Evolutionary conservation across 2,113 vertebrate genomes (phyloP).

Genomic region (Ancistrus triradiatus): DNA sequence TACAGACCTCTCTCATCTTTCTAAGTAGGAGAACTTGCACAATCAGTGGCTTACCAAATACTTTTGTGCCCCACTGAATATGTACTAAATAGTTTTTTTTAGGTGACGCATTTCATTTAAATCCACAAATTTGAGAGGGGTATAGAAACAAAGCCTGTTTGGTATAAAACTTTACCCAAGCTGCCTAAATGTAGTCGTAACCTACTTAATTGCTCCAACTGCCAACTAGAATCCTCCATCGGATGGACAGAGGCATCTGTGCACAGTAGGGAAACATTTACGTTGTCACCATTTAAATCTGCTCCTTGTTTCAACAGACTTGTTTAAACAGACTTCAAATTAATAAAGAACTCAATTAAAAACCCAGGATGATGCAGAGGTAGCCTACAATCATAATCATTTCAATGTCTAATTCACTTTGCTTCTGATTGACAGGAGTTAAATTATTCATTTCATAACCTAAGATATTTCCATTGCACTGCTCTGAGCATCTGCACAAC

Average conservation of each 20-base stretch:
- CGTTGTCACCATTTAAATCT: slow-evolving; percentile 22
- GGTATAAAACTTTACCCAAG: background rate
- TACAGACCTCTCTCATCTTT: too few relatives aligned
- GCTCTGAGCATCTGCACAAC: slow-evolving; percentile 14
- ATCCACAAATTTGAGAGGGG: background rate
- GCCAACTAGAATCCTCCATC: slow-evolving; percentile 3
- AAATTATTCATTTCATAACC: slow-evolving; percentile 8
- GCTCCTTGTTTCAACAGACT: slow-evolving; percentile 13
- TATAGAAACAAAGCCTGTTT: background rate
- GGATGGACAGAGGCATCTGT: slow-evolving; percentile 14
- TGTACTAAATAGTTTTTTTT: too few relatives aligned
- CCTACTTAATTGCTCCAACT: slow-evolving; percentile 14
- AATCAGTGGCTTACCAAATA: too few relatives aligned
- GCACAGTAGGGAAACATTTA: slow-evolving; percentile 24
- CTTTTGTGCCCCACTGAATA: too few relatives aligned
- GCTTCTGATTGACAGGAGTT: slow-evolving; percentile 14
- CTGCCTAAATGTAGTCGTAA: slow-evolving; percentile 6
- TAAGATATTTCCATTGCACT: slow-evolving; percentile 4
- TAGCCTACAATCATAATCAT: slow-evolving; percentile 24
- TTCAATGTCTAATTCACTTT: slow-evolving; percentile 9
- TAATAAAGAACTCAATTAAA: slow-evolving; percentile 18
- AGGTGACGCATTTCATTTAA: too few relatives aligned
- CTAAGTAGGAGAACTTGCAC: too few relatives aligned
- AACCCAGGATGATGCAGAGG: slow-evolving; percentile 15
- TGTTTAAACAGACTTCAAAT: slow-evolving; percentile 13